Evolutionary conservation across 2,113 vertebrate genomes (phyloP).

Genomic region (Corydoras maculifer): DNA sequence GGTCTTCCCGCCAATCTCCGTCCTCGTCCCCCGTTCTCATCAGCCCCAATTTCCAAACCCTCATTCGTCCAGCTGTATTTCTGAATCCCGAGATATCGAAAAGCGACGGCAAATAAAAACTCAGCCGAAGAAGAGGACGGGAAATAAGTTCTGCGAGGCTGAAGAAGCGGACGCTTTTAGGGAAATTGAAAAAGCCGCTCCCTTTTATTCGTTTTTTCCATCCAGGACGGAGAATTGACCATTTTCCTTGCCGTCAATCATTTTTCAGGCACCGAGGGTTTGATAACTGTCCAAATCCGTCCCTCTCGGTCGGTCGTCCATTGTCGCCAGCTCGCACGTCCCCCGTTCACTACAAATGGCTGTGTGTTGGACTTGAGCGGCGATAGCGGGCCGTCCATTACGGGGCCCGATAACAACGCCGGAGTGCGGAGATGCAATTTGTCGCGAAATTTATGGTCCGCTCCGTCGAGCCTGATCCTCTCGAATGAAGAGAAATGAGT

Average conservation of each 20-base stretch:
- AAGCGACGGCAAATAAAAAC: conserved; percentile 26
- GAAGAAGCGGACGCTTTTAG: conserved; percentile 5
- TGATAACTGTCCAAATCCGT: conserved; percentile 16
- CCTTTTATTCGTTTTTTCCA: background rate
- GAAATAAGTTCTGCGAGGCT: conserved; percentile 13
- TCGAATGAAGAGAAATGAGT: conserved; percentile 57
- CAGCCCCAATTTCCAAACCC: background rate
- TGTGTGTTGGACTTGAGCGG: conserved; percentile 32
- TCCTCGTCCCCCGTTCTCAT: conserved; percentile 14
- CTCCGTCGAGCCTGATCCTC: conserved; percentile 41
- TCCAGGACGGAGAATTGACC: conserved; percentile 22
- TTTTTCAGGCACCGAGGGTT: conserved; percentile 6
- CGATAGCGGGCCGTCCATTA: conserved; percentile 45
- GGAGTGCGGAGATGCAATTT: conserved; percentile 49
- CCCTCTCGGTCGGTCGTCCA: background rate
- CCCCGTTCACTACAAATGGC: background rate
- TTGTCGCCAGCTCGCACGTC: background rate
- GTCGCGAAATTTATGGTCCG: conserved; percentile 45
- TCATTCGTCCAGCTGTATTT: conserved; percentile 12
- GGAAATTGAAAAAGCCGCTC: conserved; percentile 8
- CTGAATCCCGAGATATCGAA: background rate
- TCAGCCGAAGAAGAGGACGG: conserved; percentile 6
- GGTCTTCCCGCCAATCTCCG: background rate
- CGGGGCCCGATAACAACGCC: conserved; percentile 39
- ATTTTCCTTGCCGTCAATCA: conserved; percentile 31